A percentile compares a stretch with the other conserved stretches of the same genome.
These are phyloP conservation scores for Cichlasoma orientale DNA, from an alignment of 2,797 vertebrate species.

Conservation along the genomic window DNA sequence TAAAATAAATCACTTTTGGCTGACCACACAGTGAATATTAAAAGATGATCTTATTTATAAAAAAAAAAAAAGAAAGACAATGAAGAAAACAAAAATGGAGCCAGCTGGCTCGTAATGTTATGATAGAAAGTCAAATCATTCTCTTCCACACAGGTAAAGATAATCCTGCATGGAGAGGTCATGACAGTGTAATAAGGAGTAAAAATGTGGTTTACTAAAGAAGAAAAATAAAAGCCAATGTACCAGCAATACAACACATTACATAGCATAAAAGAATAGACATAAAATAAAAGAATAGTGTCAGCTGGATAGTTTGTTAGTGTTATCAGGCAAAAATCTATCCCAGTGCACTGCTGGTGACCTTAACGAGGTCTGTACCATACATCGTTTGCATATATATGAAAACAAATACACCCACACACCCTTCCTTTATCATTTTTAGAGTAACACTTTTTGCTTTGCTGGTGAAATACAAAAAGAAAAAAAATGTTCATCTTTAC, in stretches of 20 bases:
- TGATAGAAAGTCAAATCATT: constrained; percentile 18
- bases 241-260: constrained; percentile 55
- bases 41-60: constrained; percentile 4
- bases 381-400: constrained; percentile 34
- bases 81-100: not conserved
- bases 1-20: constrained; percentile 30
- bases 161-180: constrained; percentile 32
- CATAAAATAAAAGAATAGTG: constrained; percentile 35
- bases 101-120: constrained; percentile 21
- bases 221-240: constrained; percentile 23
- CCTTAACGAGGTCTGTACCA: constrained; percentile 66
- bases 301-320: constrained; percentile 63
- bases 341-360: constrained; percentile 63
- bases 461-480: constrained; percentile 62
- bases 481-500: constrained; percentile 49
- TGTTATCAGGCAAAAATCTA: constrained; percentile 60
- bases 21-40: constrained; percentile 48
- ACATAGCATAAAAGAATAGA: constrained; percentile 35
- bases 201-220: not conserved
- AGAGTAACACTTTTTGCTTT: constrained; percentile 58
- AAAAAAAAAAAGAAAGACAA: too few species aligned
- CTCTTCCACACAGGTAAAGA: constrained; percentile 23
- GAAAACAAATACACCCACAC: constrained; percentile 30
- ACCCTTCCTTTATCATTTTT: constrained; percentile 43
- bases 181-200: constrained; percentile 30